Conservation (phyloP, 2,113 vertebrate species). For the Pteropus alecto region DNA sequence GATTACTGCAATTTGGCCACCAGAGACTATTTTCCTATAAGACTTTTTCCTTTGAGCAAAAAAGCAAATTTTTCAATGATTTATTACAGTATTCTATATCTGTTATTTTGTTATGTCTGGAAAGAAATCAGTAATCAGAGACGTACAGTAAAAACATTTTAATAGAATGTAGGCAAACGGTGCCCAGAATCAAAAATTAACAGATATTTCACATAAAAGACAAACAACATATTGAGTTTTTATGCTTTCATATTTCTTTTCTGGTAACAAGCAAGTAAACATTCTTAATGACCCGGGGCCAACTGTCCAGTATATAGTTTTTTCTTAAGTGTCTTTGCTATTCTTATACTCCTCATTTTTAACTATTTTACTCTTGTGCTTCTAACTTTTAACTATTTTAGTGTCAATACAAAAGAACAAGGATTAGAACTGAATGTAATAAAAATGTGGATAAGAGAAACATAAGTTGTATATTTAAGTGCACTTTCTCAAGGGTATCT, state of each 20-base stretch:
- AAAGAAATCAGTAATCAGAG: constrained; percentile 26
- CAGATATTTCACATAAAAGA: not conserved
- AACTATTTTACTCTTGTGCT: constrained; percentile 16
- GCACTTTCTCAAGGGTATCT: not conserved
- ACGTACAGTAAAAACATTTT: not conserved
- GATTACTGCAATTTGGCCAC: not conserved
- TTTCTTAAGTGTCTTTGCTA: not conserved
- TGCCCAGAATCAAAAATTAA: not conserved
- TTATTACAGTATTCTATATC: not conserved
- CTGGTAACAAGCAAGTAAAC: not conserved
- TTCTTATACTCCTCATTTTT: not conserved
- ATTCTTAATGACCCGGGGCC: not conserved
- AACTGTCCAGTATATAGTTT: not conserved
- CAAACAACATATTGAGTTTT: not conserved
- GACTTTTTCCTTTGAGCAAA: not conserved
- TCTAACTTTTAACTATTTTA: constrained; percentile 36
- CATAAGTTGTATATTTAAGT: not conserved
- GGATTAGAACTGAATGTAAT: not conserved
- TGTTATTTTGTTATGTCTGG: not conserved
- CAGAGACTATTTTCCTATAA: not conserved
- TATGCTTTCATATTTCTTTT: not conserved
- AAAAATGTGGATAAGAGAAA: not conserved
- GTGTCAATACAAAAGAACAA: not conserved
- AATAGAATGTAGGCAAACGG: not conserved
- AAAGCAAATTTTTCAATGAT: not conserved